Conservation (phyloP, 2,113 vertebrate species). For the Zapus hudsonius region DNA sequence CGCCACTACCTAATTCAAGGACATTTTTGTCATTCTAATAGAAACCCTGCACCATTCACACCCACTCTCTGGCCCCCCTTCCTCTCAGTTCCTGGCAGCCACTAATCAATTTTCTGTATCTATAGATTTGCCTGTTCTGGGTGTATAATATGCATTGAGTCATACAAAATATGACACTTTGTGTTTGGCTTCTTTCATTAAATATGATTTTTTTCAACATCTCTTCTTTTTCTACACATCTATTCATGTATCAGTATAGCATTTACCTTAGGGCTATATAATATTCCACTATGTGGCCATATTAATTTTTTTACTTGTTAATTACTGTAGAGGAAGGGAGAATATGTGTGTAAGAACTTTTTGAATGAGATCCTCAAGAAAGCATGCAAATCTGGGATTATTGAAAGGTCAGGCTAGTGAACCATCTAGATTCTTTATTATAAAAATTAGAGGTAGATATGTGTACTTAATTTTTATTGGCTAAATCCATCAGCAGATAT, state of each 20-base stretch:
- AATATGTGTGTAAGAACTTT: background rate
- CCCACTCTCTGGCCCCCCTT: background rate
- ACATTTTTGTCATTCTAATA: background rate
- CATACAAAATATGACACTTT: background rate
- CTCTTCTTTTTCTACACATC: background rate
- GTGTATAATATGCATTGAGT: background rate
- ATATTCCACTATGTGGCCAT: background rate
- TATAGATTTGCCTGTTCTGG: background rate
- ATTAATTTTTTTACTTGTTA: background rate
- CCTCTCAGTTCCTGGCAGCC: background rate
- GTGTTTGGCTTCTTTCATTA: background rate
- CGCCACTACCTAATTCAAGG: background rate
- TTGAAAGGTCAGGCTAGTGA: background rate
- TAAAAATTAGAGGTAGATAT: background rate
- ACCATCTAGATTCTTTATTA: background rate
- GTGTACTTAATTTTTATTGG: constrained; percentile 14
- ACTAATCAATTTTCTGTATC: background rate
- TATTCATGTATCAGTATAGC: background rate
- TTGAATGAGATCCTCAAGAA: background rate
- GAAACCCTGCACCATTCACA: background rate
- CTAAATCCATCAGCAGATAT: background rate
- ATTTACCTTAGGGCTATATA: background rate
- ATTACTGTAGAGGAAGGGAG: background rate
- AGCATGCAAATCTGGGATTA: background rate
- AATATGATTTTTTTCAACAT: background rate